phyloP scores from a whole-genome alignment of 1,140 invertebrate genomes.

The Rhopalosiphum maidis region DNA sequence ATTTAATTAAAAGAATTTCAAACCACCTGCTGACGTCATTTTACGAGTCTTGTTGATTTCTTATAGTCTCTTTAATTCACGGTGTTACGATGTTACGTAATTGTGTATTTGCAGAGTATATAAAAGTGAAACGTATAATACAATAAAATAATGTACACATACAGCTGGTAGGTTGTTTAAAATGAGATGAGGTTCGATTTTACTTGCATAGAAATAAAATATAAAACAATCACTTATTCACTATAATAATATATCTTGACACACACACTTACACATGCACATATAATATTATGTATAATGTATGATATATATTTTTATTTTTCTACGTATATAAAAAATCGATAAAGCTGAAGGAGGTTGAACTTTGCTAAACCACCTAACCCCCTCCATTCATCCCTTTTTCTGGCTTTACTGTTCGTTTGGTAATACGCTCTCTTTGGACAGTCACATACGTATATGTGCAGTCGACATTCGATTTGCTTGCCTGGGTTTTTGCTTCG shows the following conservation, averaged over 20 bases:
- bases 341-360: slow-evolving; percentile 45
- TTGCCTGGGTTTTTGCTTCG: slow-evolving; percentile 40
- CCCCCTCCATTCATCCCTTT: neutral
- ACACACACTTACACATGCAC: neutral
- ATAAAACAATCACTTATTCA: slow-evolving; percentile 34
- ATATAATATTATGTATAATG: slow-evolving; percentile 5
- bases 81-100: neutral
- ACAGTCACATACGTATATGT: slow-evolving; percentile 49
- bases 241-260: slow-evolving; percentile 21
- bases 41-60: neutral
- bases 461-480: slow-evolving; percentile 56
- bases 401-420: neutral
- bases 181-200: neutral
- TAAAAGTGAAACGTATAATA: neutral
- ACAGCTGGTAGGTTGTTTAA: neutral
- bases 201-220: neutral
- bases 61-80: neutral
- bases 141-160: neutral
- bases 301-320: neutral
- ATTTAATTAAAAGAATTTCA: slow-evolving; percentile 36
- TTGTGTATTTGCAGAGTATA: neutral
- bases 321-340: slow-evolving; percentile 9
- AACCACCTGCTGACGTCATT: slow-evolving; percentile 42
- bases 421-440: slow-evolving; percentile 48
- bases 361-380: slow-evolving; percentile 10